Evolutionary conservation across 37 sponge, comb jelly and placozoan species (phyloP).

Genomic region (Chondrosia reniformis): DNA sequence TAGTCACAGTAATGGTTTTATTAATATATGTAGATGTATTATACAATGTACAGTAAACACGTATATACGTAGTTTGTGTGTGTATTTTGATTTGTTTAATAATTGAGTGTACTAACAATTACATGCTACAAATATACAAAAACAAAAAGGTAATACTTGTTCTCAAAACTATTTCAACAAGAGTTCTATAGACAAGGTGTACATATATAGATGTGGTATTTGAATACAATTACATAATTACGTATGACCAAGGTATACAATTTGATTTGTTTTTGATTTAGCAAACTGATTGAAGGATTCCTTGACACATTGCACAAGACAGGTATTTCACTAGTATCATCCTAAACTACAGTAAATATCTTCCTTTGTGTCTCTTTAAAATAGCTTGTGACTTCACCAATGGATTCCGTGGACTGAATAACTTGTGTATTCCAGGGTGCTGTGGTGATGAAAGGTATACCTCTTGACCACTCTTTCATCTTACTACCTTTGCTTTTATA

Average conservation of each 20-base stretch:
- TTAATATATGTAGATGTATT: too few relatives aligned
- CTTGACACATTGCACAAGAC: constrained; percentile 82
- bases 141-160: too few relatives aligned
- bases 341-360: background rate
- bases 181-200: background rate
- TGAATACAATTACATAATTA: background rate
- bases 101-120: too few relatives aligned
- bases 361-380: background rate
- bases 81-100: too few relatives aligned
- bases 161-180: too few relatives aligned
- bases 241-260: background rate
- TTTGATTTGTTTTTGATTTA: background rate
- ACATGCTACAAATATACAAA: too few relatives aligned
- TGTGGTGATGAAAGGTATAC: constrained; percentile 5
- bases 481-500: background rate
- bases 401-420: constrained; percentile 50
- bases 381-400: constrained; percentile 86
- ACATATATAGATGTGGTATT: background rate
- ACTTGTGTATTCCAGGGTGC: constrained; percentile 4
- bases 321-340: constrained; percentile 18
- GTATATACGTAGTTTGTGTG: too few relatives aligned
- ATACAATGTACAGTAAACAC: too few relatives aligned
- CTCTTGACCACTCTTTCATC: too few relatives aligned
- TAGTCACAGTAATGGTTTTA: too few relatives aligned
- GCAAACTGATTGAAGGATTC: constrained; percentile 58